Conservation (phyloP, 2,797 vertebrate genomes). For the Trematomus bernacchii region DNA sequence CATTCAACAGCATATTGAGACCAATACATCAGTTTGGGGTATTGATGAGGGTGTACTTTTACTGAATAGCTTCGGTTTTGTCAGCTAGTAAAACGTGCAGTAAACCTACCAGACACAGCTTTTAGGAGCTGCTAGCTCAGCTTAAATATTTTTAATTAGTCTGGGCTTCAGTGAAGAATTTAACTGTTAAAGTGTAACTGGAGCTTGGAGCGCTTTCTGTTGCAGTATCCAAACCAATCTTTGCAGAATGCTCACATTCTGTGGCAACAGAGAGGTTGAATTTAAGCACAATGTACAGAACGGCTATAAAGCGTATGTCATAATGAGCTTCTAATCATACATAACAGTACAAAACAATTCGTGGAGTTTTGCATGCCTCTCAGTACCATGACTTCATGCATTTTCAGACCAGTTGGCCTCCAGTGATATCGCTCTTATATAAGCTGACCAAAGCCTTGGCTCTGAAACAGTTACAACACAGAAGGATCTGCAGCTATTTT, state of each 20-base stretch:
- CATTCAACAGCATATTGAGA: not conserved
- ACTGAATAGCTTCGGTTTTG: slow-evolving; percentile 17
- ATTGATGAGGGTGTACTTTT: not conserved
- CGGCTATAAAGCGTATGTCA: not conserved
- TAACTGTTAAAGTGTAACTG: slow-evolving; percentile 17
- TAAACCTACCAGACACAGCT: slow-evolving; percentile 14
- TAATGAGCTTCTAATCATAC: not conserved
- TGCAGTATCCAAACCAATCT: not conserved
- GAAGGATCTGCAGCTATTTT: slow-evolving; percentile 57
- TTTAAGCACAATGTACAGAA: not conserved
- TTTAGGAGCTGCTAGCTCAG: slow-evolving; percentile 27
- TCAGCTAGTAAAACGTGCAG: slow-evolving; percentile 31
- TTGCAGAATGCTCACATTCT: not conserved
- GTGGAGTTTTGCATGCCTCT: not conserved
- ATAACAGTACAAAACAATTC: not conserved
- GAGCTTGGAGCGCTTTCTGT: slow-evolving; percentile 14
- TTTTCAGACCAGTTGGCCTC: slow-evolving; percentile 28
- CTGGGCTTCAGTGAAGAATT: slow-evolving; percentile 12
- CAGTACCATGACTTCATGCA: slow-evolving; percentile 18
- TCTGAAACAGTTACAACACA: slow-evolving; percentile 39
- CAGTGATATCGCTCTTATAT: slow-evolving; percentile 59
- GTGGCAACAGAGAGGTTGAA: not conserved
- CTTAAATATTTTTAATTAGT: slow-evolving; percentile 26
- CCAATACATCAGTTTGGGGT: not conserved
- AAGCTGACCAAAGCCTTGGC: slow-evolving; percentile 53